Base-by-base conservation (phyloP, 2,113 vertebrate species). In the Platanista minor region DNA sequence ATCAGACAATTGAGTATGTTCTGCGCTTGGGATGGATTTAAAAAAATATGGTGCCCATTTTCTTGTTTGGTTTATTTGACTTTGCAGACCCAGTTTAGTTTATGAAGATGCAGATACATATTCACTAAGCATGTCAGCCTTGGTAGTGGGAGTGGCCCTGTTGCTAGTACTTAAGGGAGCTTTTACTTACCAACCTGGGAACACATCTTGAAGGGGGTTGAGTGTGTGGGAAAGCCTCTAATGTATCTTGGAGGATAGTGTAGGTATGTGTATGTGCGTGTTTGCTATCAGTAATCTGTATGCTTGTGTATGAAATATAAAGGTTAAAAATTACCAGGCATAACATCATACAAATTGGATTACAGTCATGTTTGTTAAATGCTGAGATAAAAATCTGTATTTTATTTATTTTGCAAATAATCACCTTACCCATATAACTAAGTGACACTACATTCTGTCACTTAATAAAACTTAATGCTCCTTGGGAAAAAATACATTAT, bases 11-110 rank as follows among this genome's bases (percentile, higher is more conserved):
- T 90, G 96, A 98, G 52, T 80, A 66, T 97, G 91, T 91, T 95
- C 90, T 98, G 87, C 57, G 82, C 62, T 97, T 81, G 52, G 67
- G 82, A 98, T 97, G 96, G 9, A 92, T 98, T 98, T 77, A 91
- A 75, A 90, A 97, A 95, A 95, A 82, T 46, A 87, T 62, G 86
- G 57, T 97, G 71, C 74, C 83, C 77, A 88, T 98, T 98, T 83
- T 97, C 90, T 72, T 69, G 72, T 87, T 90, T 85, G 71, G 18
- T 97, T 97, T 98, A 96, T 97, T 98, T 97, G 95, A 96, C 91
- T 98, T 97, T 98, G 95, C 95, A 97, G 97, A 97, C 81, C 96
- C 57, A 85, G 96, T 97, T 95, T 20, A 87, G 96, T 97, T 98
- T 97, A 95, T 96, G 95, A 98, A 97, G 96, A 93, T 89, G 91